Evolutionary conservation across 2,797 vertebrate species (phyloP).

Genomic region (Lates japonicus): DNA sequence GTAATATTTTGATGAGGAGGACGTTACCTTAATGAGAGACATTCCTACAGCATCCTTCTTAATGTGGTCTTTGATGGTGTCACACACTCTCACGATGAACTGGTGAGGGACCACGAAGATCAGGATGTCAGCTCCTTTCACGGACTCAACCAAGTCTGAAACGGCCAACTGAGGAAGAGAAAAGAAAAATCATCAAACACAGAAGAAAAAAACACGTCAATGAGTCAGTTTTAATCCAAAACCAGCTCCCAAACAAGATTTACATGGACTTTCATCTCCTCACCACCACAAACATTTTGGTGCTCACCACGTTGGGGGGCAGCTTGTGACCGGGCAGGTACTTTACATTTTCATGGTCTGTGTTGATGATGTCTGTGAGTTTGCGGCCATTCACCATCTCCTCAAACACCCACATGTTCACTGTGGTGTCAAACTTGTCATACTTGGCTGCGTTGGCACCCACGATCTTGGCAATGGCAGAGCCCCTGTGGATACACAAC

Average conservation of each 20-base stretch:
- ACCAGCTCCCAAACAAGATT: background rate
- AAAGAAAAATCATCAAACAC: background rate
- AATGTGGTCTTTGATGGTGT: conserved; percentile 93
- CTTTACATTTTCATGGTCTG: conserved; percentile 95
- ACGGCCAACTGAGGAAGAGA: conserved; percentile 88
- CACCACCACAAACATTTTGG: background rate
- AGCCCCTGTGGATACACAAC: conserved; percentile 88
- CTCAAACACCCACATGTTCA: conserved; percentile 98
- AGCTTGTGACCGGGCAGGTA: conserved; percentile 97
- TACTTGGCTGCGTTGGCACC: conserved; percentile 90
- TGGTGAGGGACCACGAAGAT: conserved; percentile 98
- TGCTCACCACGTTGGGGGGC: conserved; percentile 93
- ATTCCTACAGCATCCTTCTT: conserved; percentile 91
- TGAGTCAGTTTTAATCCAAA: background rate
- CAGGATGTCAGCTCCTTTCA: conserved; percentile 91
- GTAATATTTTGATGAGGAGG: background rate
- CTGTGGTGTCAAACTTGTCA: conserved; percentile 88
- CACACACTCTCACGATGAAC: conserved; percentile 92
- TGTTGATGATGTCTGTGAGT: conserved; percentile 97
- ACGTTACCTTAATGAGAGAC: conserved; percentile 95
- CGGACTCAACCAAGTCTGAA: conserved; percentile 91
- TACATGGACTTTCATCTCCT: background rate
- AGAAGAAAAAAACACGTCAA: background rate
- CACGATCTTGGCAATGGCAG: conserved; percentile 96
- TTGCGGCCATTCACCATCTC: conserved; percentile 90